Evolutionary conservation across 2,113 vertebrate genomes (phyloP), one percentile per base, ranked within the genome.

Genomic region (Daphoenositta chrysoptera): DNA sequence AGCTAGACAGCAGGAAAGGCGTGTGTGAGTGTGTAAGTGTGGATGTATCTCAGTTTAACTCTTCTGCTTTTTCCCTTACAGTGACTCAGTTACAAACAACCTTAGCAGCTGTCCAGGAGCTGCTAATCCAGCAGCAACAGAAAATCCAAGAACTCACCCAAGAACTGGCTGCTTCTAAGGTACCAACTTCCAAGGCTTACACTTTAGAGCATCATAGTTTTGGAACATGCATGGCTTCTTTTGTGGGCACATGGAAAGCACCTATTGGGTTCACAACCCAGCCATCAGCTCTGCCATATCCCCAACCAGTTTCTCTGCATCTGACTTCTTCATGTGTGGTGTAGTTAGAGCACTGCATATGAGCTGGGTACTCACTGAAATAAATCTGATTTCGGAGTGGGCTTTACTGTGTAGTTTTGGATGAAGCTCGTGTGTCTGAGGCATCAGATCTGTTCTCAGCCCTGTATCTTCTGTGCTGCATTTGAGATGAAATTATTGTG

Each of bases 71-170:
- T 91, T 91, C 89, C 97, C 90, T 83, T 88, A 20, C 96, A 99
- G 99, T 99, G 87, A 98, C 98, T 79, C 99, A 99, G 97, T 96
- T 99, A 53, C 99, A 99, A 97, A 98, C 98, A 89, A 99, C 99
- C 15, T 97, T 99, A 96, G 98, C 98, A 63, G 98, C 99, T 3
- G 98, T 99, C 78, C 99, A 99, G 96, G 99, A 99, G 70, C 98
- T 99, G 84, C 98, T 99, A 80, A 92, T 98, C 51, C 99, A 99
- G 92, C 99, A 99, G 90, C 99, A 99, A 91, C 98, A 99, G 98
- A 99, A 98, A 92, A 99, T 99, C 89, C 99, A 99, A 94, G 98
- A 99, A 83, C 98, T 99, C 37, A 98, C 98, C n/a, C 98, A 99
- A 48, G 99, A 99, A 47, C 98, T 99, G 96, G 97, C 98, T 57